Base-by-base conservation (phyloP, 1,140 invertebrate species). In the Cherax quadricarinatus region DNA sequence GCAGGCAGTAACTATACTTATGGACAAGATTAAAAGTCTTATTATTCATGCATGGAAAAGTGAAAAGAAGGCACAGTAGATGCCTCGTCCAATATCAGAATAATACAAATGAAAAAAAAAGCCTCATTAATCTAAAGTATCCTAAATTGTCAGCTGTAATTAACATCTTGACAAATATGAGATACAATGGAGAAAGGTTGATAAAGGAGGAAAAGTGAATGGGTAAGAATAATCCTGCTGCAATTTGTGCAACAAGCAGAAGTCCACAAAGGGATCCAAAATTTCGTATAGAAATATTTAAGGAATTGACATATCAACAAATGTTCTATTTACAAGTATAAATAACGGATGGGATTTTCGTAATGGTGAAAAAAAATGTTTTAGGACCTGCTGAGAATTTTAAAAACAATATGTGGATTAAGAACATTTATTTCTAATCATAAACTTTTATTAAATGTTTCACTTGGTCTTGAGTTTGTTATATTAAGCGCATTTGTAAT, bases 1-100 rank as follows among this genome's bases (percentile, higher is more conserved):
- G 95, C 97, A 97, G 49, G 96, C 96, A 86, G 96, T 96, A 94
- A 89, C 95, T 96, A 97, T 97, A 89, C 96, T 94, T 94, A 96
- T 66, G 94, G 97, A 95, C 94, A 96, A 94, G 95, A 97, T 96
- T 85, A 96, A 94, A 90, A 96, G 94, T 92, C 96, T 96, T 53
- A 95, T 92, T 94, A 95, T 93, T 96, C 96, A 97, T 7, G 96
- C 95, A 10, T 94, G 95, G 95, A 94, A 95, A 94, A 94, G 86
- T n/a, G 86, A 73, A 89, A 92, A 95, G 60, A 94, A 94, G 3
- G 89, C 88, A 94, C 94, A 95, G 86, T 94, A 95, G 80, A 95
- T 87, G 0, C 94, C 94, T 80, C 78, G 94, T n/a, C 94, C 94
- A n/a, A 94, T 94, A 90, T 95, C 94, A 18, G 94, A 1, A 92